phyloP scores from a whole-genome alignment of 2,888 invertebrate genomes.

The Eupithecia abbreviata region DNA sequence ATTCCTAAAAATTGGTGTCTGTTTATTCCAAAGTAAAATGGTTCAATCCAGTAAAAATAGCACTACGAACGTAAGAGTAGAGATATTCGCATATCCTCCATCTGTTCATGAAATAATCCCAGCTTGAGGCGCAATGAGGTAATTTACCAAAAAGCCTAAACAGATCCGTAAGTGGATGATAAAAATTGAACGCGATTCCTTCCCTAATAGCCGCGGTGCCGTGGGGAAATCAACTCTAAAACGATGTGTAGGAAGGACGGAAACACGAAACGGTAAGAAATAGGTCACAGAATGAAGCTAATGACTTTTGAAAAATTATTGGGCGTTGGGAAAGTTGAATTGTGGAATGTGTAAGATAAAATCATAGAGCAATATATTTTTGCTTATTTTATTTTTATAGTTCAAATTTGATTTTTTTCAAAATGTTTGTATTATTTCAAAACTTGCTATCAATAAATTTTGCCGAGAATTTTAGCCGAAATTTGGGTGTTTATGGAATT shows the following conservation, averaged over 20 bases:
- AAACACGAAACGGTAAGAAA: constrained; percentile 26
- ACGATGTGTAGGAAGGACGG: constrained; percentile 49
- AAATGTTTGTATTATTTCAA: background rate
- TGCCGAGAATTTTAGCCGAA: background rate
- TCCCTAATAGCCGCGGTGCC: constrained; percentile 64
- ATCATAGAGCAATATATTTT: background rate
- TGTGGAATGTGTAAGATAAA: background rate
- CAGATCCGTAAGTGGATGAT: constrained; percentile 67
- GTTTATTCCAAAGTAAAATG: background rate
- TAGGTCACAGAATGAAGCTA: constrained; percentile 18
- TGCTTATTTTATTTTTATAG: background rate
- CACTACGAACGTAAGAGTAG: background rate
- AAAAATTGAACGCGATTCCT: constrained; percentile 75
- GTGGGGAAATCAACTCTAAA: constrained; percentile 72
- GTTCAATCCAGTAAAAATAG: background rate
- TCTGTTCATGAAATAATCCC: constrained; percentile 7
- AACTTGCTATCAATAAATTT: background rate
- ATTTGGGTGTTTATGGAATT: background rate
- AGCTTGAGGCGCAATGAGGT: constrained; percentile 44
- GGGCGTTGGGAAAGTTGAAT: constrained; percentile 5
- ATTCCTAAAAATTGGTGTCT: too few relatives aligned
- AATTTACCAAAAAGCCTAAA: constrained; percentile 64
- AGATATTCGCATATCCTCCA: background rate
- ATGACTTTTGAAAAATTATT: constrained; percentile 7
- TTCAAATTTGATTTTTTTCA: too few relatives aligned